Base-by-base conservation (phyloP, 2,797 vertebrate genomes). In the Gallirallus australis region DNA sequence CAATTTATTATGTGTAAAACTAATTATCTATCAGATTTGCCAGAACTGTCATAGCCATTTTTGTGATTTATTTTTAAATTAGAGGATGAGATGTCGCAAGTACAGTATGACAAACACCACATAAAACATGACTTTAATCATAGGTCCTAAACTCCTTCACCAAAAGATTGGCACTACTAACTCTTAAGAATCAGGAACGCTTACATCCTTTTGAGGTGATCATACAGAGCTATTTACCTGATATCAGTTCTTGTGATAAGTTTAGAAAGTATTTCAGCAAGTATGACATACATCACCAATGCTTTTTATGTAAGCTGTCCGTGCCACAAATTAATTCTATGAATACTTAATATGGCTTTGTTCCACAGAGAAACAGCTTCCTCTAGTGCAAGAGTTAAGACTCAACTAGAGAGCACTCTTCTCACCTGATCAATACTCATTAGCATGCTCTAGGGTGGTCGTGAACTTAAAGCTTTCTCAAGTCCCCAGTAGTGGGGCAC, bases 211-310 rank as follows among this genome's bases (percentile, higher is more conserved):
- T 39, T 18, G 3, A 91, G 54, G 40, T 42, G 30, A 45, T 5
- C 6, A 7, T 53, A 39, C 57, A 59, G 61, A 77, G 21, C 37
- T 33, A 35, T 42, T 37, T 48, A 81, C 15, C 15, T 28, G 20
- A 2, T 9, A 24, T 1, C 28, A 45, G 12, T 48, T 73, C 52
- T 37, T 6, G 7, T 21, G 27, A 73, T 77, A 89, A 85, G 66
- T 37, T 56, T 45, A 47, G 3, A 0, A 60, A 54, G 20, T 16
- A 14, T 80, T 90, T 47, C 5, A 10, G 19, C 24, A 61, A 78
- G 78, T 33, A 39, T 1, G 0, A 25, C 1, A 3, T 2, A 2
- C 18, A 65, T 15, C 15, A 21, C 6, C 21, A n/a, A 11, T 2
- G 9, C 4, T 65, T 63, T 52, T 35, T 21, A 37, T 0, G 7